Evolutionary conservation across 2,797 vertebrate genomes (phyloP).

Genomic region (Myotis vivesi): DNA sequence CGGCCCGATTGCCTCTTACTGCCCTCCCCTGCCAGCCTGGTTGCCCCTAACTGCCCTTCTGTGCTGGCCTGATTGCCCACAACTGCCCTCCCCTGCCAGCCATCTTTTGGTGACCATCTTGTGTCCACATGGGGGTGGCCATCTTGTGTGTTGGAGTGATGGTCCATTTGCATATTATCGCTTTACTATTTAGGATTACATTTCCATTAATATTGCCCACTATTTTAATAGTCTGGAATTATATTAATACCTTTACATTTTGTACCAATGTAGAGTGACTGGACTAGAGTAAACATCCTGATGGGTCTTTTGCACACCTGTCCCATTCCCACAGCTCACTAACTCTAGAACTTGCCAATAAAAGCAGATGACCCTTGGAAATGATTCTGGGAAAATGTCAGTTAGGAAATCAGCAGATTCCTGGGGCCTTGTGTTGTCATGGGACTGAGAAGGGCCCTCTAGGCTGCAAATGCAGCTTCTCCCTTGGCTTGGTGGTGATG

Average conservation of each 20-base stretch:
- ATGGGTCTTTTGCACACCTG: background rate
- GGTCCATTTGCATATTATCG: no score
- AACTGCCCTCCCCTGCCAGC: no score
- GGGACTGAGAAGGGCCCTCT: background rate
- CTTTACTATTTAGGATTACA: constrained; percentile 2
- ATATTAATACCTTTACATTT: background rate
- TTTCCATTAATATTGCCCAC: constrained; percentile 71
- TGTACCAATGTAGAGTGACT: background rate
- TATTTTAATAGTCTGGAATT: constrained; percentile 57
- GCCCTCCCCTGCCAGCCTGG: no score
- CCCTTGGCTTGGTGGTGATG: accelerated
- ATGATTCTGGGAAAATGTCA: background rate
- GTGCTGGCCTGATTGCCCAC: no score
- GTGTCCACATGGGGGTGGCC: no score
- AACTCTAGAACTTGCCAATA: constrained; percentile 24
- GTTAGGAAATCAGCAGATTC: constrained; percentile 45
- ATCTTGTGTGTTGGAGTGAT: no score
- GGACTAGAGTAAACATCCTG: constrained; percentile 29
- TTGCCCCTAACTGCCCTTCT: no score
- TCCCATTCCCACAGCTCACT: background rate
- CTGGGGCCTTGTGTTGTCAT: background rate
- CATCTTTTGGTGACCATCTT: no score
- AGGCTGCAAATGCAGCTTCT: background rate
- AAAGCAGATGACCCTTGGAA: background rate
- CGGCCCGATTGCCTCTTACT: no score